Base-by-base conservation (phyloP, 1,140 invertebrate genomes). In the Rhyacophila brunnea region DNA sequence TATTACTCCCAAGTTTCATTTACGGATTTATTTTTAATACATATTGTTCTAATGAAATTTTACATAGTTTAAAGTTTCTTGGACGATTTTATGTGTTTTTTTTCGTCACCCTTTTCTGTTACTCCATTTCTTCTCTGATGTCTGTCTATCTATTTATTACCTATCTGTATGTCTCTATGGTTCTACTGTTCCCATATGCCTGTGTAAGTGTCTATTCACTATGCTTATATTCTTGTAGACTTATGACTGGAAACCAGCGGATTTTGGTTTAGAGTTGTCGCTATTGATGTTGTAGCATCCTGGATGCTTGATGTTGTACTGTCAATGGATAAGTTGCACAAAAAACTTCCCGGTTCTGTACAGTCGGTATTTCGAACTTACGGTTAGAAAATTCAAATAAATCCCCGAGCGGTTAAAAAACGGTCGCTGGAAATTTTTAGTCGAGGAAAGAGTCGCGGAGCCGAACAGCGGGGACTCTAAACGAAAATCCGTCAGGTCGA, bases 221-320 rank as follows among this genome's bases (percentile, higher is more conserved):
- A 20, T 53, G 63, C 58, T 61, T 38, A 34, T 14, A 34, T 58
- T 60, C 52, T 46, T 20, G 58, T 61, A 61, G 63, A 47, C 38
- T 55, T 50, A 36, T 53, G 14, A 57, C 54, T 35, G 50, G 59
- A 52, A 51, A 59, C 55, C 62, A 65, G 59, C 63, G 63, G 63
- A 65, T 58, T 65, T 65, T 65, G 47, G 63, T 65, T 65, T 65
- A 65, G 63, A 65, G 63, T 61, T 62, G 51, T 65, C 52, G 63
- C 59, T 65, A 59, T 61, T 46, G 59, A 18, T 65, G 63, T 65
- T 65, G 63, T 65, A 54, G 58, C 62, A 64, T 64, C 62, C 49
- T 64, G 62, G 51, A 57, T 40, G 18, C 5, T 62, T 44, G 56
- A 45, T 60, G 62, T 60, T 64, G 57, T 60, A 57, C 38, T 59